Percentiles rank a stretch among this genome's conserved stretches.
Evolutionary conservation across 1,140 invertebrate genomes (phyloP).

Genomic region (Zaprionus nigranus): DNA sequence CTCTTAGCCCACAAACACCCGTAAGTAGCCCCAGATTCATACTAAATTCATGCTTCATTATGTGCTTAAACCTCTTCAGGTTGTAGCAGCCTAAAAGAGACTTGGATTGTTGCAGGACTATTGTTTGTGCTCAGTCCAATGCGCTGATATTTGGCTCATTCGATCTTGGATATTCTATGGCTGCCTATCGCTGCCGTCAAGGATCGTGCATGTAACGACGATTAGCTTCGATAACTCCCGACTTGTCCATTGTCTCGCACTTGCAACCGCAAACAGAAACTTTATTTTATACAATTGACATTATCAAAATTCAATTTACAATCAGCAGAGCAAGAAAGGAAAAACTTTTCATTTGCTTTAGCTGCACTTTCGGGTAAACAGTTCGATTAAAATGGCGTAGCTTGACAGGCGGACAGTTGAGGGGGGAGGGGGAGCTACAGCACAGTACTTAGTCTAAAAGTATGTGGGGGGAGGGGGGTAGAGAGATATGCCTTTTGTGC

Average conservation of each 20-base stretch:
- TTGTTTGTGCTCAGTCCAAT: too few relatives aligned
- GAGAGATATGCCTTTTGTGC: constrained; percentile 17
- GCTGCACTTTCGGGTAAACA: constrained; percentile 82
- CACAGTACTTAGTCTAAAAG: constrained; percentile 71
- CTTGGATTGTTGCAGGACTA: too few relatives aligned
- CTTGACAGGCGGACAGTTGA: constrained; percentile 37
- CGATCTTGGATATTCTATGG: too few relatives aligned
- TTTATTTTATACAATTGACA: constrained; percentile 69
- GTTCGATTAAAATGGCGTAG: constrained; percentile 76
- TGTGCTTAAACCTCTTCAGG: too few relatives aligned
- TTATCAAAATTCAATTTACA: constrained; percentile 83
- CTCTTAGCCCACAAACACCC: too few relatives aligned
- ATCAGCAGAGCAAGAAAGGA: constrained; percentile 33
- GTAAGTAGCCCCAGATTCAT: too few relatives aligned
- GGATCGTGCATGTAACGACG: background rate
- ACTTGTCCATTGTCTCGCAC: constrained; percentile 9
- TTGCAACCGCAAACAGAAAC: constrained; percentile 62
- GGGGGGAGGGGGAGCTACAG: constrained; percentile 38
- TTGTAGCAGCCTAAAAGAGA: too few relatives aligned
- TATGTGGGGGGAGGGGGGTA: constrained; percentile 10
- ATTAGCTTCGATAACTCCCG: background rate
- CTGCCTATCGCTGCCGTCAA: background rate
- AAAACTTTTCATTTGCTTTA: constrained; percentile 79
- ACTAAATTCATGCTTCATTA: too few relatives aligned
- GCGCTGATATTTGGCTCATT: too few relatives aligned